Evolutionary conservation across 2,797 vertebrate species (phyloP).

Genomic region (Uromys caudimaculatus): DNA sequence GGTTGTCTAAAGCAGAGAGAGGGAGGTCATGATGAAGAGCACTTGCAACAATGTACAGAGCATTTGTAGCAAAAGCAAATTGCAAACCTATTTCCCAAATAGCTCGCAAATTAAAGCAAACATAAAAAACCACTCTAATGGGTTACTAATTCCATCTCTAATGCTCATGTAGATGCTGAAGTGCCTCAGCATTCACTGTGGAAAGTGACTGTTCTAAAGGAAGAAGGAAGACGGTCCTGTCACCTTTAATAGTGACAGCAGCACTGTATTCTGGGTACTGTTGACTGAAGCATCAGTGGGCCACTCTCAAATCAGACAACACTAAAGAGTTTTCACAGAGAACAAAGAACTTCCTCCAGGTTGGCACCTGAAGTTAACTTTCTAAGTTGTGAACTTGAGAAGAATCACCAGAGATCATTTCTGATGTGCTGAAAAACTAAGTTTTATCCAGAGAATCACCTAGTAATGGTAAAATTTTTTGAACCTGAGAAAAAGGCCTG

Average conservation of each 20-base stretch:
- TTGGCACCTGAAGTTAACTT: neutral
- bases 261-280: neutral
- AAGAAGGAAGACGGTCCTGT: neutral
- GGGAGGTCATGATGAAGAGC: neutral
- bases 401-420: conserved; percentile 4
- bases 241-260: neutral
- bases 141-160: conserved; percentile 5
- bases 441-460: neutral
- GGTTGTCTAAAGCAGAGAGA: neutral
- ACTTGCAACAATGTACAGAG: neutral
- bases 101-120: conserved; percentile 48
- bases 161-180: conserved; percentile 24
- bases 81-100: neutral
- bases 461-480: neutral
- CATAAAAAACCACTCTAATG: neutral
- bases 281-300: conserved; percentile 13
- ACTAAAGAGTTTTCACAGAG: conserved; percentile 6
- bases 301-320: conserved; percentile 36
- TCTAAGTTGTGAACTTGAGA: neutral
- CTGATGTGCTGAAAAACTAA: conserved; percentile 39
- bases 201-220: conserved; percentile 3
- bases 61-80: conserved; percentile 9
- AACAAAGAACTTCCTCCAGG: conserved; percentile 13
- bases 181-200: neutral
- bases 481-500: conserved; percentile 28